Base-by-base conservation (phyloP, 2,888 invertebrate genomes). In the Pemphredon lugubris region DNA sequence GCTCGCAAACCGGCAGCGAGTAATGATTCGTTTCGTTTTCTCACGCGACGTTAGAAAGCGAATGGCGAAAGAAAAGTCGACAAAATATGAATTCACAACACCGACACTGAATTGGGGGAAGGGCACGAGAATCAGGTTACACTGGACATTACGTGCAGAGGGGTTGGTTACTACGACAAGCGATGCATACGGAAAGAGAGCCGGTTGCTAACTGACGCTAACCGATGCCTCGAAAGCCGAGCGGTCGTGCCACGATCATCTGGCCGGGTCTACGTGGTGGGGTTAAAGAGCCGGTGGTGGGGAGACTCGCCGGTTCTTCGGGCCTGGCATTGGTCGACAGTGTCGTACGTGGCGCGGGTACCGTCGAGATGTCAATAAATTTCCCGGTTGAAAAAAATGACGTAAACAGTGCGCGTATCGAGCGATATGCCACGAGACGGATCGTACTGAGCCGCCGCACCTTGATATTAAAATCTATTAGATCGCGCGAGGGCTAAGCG, bases 191-290 rank as follows among this genome's bases (percentile, higher is more conserved):
- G 64, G 73, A 57, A 74, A 74, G 84, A 86, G 79, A 79, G 88
- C 89, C 88, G 89, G 89, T 89, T 89, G 87, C 89, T 87, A 89
- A 89, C 89, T 89, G 89, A 88, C 86, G 75, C 61, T 54, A 66
- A 68, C 40, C 32, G 78, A 58, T 54, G 57, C 55, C 63, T 26
- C 66, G 60, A 57, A 47, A 51, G 58, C 50, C 60, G 48, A 64
- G 68, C 71, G 21, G 67, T 73, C 30, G 68, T 73, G 66, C 66
- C 76, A 76, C 85, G 86, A 87, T 87, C 87, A 88, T 87, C 87
- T 88, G 87, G 84, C 81, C 79, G 83, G 32, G 18, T n/a, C 18
- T 11, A 0, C 11, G 39, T 11, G 50, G 70, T 34, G 67, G 70
- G 75, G 55, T 16, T 6, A 5, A 48, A 51, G 39, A 47, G 26